A percentile compares a stretch with the other conserved stretches of the same genome.
Evolutionary conservation across 2,888 invertebrate species (phyloP).

Genomic region (Chloromyia formosa): DNA sequence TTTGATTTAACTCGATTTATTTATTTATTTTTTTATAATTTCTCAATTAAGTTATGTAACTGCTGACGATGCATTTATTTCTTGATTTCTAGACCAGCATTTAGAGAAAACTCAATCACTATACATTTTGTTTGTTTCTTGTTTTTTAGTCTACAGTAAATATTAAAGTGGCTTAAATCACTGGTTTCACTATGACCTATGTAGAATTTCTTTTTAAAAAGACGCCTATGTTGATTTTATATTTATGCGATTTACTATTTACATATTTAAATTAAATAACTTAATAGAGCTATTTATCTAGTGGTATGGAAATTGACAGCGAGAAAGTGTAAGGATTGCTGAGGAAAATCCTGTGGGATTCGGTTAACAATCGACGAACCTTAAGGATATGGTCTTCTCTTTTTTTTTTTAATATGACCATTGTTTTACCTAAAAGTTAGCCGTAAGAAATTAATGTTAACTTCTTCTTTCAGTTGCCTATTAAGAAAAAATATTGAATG

Average conservation of each 20-base stretch:
- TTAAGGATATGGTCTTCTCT: too few relatives aligned
- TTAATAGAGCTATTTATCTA: slow-evolving; percentile 32
- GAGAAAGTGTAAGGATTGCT: not conserved
- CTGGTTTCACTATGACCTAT: slow-evolving; percentile 18
- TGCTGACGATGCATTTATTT: too few relatives aligned
- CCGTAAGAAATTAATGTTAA: too few relatives aligned
- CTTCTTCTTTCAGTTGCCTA: too few relatives aligned
- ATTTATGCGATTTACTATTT: not conserved
- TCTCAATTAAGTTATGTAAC: too few relatives aligned
- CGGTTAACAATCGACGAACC: too few relatives aligned
- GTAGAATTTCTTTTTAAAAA: not conserved
- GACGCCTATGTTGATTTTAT: not conserved
- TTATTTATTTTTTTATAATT: not conserved
- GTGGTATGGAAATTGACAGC: not conserved
- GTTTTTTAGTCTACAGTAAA: not conserved
- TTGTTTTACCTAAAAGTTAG: too few relatives aligned
- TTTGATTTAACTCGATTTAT: not conserved
- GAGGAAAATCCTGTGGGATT: too few relatives aligned
- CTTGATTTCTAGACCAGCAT: not conserved
- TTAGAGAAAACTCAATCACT: not conserved
- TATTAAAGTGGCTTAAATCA: slow-evolving; percentile 28
- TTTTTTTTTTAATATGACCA: too few relatives aligned
- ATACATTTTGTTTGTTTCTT: not conserved
- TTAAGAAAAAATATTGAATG: too few relatives aligned
- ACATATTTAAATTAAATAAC: slow-evolving; percentile 41